Conservation (phyloP, 2,797 vertebrate genomes). For the Artibeus jamaicensis region DNA sequence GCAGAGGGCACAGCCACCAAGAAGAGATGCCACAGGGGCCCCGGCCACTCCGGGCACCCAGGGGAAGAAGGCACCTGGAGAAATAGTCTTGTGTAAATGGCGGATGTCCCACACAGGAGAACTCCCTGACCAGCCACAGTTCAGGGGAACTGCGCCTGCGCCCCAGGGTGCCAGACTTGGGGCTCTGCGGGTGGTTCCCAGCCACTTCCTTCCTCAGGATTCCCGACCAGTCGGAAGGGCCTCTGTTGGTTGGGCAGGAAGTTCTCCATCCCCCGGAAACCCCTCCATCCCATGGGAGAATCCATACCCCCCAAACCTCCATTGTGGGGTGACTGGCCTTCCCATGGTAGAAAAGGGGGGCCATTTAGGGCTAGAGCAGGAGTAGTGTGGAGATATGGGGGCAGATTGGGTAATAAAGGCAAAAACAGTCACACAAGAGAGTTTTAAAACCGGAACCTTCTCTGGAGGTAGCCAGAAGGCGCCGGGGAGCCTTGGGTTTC, state of each 20-base stretch:
- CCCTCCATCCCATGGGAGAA: not conserved
- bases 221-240: not conserved
- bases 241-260: not conserved
- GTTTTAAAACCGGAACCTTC: conserved; percentile 28
- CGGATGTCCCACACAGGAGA: not conserved
- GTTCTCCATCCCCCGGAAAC: not conserved
- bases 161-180: not conserved
- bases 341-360: not conserved
- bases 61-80: not conserved
- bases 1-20: not conserved
- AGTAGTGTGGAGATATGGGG: fast-evolving
- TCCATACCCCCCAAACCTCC: not conserved
- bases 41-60: not conserved
- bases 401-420: not conserved
- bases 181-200: not conserved
- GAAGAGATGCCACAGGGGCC: not conserved
- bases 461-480: conserved; percentile 34
- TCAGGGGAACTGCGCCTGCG: not conserved
- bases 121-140: no score
- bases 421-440: not conserved
- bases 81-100: not conserved
- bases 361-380: not conserved
- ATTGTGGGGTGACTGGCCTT: not conserved
- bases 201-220: not conserved
- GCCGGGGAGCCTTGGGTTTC: conserved; percentile 58